A percentile compares a stretch with the other conserved stretches of the same genome.
phyloP scores from a whole-genome alignment of 2,888 invertebrate genomes.

The Thereva unica region DNA sequence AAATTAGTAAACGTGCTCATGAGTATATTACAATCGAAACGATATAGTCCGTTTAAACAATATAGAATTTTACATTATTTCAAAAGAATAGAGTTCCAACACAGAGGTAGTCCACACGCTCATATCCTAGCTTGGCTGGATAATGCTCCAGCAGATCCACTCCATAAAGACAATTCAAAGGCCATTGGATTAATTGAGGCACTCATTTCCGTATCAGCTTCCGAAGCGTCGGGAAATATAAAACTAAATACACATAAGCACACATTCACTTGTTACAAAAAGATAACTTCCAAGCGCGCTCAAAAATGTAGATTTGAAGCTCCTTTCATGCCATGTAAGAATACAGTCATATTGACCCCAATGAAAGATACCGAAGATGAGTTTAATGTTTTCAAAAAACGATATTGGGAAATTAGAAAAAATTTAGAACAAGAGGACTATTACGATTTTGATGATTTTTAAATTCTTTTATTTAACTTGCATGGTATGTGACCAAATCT shows the following conservation, averaged over 20 bases:
- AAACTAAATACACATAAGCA: too few species aligned
- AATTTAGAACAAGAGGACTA: conserved; percentile 49
- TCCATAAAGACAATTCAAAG: too few species aligned
- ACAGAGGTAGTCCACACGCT: conserved; percentile 30
- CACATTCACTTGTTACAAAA: conserved; percentile 44
- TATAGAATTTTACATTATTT: too few species aligned
- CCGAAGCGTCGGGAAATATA: too few species aligned
- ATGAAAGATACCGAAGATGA: conserved; percentile 44
- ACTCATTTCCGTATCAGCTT: too few species aligned
- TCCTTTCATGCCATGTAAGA: conserved; percentile 47
- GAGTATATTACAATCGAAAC: conserved; percentile 41
- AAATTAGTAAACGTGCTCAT: conserved; percentile 40
- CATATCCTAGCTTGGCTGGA: too few species aligned
- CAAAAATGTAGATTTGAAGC: conserved; percentile 49
- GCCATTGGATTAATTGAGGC: too few species aligned
- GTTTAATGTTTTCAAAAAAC: background rate
- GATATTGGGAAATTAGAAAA: conserved; percentile 42
- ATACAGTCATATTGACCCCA: conserved; percentile 45
- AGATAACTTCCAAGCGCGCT: conserved; percentile 38
- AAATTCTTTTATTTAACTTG: too few species aligned
- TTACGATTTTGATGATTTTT: conserved; percentile 44
- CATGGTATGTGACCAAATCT: too few species aligned
- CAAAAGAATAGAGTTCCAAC: conserved; percentile 43
- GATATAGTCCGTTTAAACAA: conserved; percentile 13
- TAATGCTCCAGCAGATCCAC: too few species aligned